Evolutionary conservation across 35 echinoderm and acorn worm species (phyloP).

Genomic region (Apostichopus parvimensis): DNA sequence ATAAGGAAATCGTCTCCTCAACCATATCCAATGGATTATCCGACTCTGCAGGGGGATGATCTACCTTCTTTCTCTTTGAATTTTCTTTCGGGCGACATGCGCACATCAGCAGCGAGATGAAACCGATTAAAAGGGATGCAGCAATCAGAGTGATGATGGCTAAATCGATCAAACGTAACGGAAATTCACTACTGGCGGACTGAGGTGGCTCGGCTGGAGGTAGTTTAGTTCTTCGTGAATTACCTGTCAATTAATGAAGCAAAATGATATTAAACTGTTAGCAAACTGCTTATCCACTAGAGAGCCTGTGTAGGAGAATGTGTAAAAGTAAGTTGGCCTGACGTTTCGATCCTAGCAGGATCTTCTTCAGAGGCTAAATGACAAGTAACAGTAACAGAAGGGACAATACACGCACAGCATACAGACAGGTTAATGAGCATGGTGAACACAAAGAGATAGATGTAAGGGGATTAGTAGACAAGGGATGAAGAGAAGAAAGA

Average conservation of each 20-base stretch:
- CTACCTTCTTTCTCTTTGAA: neutral
- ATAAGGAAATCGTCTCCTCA: neutral
- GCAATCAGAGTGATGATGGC: neutral
- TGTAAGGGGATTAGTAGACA: no score
- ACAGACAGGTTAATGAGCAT: no score
- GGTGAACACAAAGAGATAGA: no score
- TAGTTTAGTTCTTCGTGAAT: neutral
- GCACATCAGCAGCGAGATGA: neutral
- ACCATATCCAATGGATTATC: conserved; percentile 26
- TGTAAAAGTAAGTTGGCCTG: no score
- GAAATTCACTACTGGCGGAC: neutral
- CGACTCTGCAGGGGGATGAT: neutral
- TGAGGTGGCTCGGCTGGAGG: neutral
- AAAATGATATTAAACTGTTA: neutral
- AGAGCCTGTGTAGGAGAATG: no score
- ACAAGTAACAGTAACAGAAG: no score
- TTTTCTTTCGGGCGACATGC: neutral
- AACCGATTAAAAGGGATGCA: neutral
- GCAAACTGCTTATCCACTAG: no score
- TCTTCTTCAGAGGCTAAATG: no score
- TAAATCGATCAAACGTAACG: neutral
- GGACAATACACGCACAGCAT: no score
- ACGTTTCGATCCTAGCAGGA: no score
- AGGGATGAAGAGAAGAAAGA: neutral
- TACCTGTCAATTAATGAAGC: neutral